phyloP scores from a whole-genome alignment of 2,113 vertebrate genomes.

The Steatornis caripensis region DNA sequence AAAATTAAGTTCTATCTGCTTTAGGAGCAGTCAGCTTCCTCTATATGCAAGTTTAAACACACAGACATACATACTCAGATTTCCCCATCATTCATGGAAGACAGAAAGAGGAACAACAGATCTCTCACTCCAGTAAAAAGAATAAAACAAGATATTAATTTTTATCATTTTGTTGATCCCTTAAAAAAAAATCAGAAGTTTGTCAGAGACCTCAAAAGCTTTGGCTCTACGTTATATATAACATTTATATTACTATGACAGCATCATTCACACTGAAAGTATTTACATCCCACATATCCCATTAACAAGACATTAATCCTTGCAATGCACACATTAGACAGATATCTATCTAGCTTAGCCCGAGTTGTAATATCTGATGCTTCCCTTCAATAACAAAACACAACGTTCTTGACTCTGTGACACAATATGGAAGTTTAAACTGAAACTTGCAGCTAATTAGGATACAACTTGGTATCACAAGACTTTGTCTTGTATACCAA shows the following conservation, averaged over 20 bases:
- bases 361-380: neutral
- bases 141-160: neutral
- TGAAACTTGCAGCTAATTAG: neutral
- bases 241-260: neutral
- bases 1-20: neutral
- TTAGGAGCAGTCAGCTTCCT: neutral
- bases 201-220: neutral
- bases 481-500: neutral
- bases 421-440: neutral
- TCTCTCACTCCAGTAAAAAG: neutral
- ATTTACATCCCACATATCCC: neutral
- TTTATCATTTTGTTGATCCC: neutral
- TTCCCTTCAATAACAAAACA: neutral
- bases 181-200: neutral
- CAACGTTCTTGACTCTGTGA: neutral
- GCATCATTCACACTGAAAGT: neutral
- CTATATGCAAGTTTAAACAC: neutral
- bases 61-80: neutral
- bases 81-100: neutral
- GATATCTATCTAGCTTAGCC: neutral
- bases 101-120: neutral
- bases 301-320: neutral
- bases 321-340: neutral
- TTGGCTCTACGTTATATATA: neutral
- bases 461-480: neutral